Base-by-base conservation (phyloP, 2,797 vertebrate species). In the Coregonus suidteri region DNA sequence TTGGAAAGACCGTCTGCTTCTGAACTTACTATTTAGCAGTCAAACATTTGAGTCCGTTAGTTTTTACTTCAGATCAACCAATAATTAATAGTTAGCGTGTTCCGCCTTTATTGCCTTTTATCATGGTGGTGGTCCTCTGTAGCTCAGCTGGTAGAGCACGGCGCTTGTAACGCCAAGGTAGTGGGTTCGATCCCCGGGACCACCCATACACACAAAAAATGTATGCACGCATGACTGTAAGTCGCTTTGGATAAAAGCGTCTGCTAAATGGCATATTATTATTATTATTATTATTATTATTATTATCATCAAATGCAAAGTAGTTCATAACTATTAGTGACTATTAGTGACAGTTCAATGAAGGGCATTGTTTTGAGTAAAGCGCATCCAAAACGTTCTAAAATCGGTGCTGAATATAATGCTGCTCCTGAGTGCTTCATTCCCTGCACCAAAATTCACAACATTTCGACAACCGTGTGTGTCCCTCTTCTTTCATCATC, bases 1-100 rank as follows among this genome's bases (percentile, higher is more conserved):
- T 47, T 74, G 47, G 80, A 84, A 34, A 78, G 74, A 81, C 66
- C 59, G 7, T 47, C 41, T 47, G 41, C 41, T 71, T 67, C 51
- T 82, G 73, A 56, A 59, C 3, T 73, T 59, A 56, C 59, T 5
- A n/a, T 1, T 34, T 35, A 54, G 72, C 52, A 18, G 25, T n/a
- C 20, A n/a, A 35, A 54, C 35, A 47, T 20, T 70, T 70, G 68
- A 70, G 35, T 51, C 68, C 16, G 4, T 16, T 11, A 37, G n/a
- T 70, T 70, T 47, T 47, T 70, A 37, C 35, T 41, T 4, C 16
- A 3, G 37, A 4, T 47, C n/a, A n/a, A 4, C 68, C 9, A 47
- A 47, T 9, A 47, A 47, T 3, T 67, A 76, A 59, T 47, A 47
- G 54, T 65, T 4, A 70, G 6, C n/a, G 16, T 14, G 68, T 35